Conservation (phyloP, 2,113 vertebrate species). For the Gavialis gangeticus region DNA sequence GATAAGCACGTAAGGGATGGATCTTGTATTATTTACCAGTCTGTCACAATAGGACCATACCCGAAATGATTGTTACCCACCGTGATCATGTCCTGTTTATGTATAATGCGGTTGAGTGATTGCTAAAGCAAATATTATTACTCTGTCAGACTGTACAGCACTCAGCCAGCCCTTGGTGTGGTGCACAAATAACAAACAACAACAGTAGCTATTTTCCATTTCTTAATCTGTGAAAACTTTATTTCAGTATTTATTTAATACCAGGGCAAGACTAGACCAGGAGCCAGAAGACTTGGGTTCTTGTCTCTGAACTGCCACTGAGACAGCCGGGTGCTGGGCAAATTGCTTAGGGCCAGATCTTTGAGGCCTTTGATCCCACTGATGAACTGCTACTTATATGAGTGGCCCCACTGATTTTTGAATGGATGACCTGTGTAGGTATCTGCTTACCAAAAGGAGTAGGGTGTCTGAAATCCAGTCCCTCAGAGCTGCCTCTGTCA, state of each 20-base stretch:
- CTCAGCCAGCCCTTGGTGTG: background rate
- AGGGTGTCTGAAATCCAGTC: background rate
- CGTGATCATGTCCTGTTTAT: background rate
- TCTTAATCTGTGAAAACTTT: background rate
- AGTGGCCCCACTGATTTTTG: background rate
- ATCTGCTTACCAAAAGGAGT: background rate
- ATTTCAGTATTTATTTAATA: background rate
- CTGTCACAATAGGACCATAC: fast-evolving
- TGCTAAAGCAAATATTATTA: fast-evolving
- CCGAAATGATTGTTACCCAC: background rate
- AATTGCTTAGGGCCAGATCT: background rate
- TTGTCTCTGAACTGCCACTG: background rate
- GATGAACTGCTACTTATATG: background rate
- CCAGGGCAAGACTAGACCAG: background rate
- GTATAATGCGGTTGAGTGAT: background rate
- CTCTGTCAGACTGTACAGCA: background rate
- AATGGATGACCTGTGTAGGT: background rate
- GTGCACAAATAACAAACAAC: background rate
- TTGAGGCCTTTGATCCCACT: background rate
- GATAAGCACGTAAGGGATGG: background rate
- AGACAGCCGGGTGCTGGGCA: fast-evolving
- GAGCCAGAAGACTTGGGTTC: background rate
- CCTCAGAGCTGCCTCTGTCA: background rate
- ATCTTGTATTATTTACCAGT: constrained; percentile 52
- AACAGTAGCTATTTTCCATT: background rate